Percentiles rank a stretch among this genome's conserved stretches.
phyloP scores from a whole-genome alignment of 2,888 invertebrate genomes.

The Matsumyia berberina region DNA sequence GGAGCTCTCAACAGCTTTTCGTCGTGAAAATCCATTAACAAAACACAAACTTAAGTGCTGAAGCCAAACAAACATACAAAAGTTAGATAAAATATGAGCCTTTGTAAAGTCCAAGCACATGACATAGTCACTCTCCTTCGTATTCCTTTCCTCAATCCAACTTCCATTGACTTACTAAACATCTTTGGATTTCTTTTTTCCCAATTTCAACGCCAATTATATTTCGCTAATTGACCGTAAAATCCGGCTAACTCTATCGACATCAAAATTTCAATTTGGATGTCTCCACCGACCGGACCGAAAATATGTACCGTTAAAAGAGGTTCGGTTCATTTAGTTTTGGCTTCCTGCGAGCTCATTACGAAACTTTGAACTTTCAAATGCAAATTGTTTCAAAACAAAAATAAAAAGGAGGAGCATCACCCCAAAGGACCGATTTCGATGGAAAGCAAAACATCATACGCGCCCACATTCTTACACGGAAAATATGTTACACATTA shows the following conservation, averaged over 20 bases:
- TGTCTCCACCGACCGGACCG: neutral
- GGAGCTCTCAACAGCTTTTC: no score
- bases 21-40: no score
- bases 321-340: constrained; percentile 16
- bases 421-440: neutral
- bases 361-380: constrained; percentile 42
- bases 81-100: no score
- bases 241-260: constrained; percentile 17
- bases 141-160: no score
- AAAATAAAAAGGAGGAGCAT: neutral
- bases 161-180: no score
- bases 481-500: constrained; percentile 47
- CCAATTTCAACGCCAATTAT: neutral
- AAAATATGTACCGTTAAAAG: neutral
- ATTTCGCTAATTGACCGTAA: neutral
- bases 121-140: no score
- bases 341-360: constrained; percentile 32
- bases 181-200: neutral
- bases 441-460: constrained; percentile 16
- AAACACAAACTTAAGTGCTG: no score
- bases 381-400: constrained; percentile 32
- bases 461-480: constrained; percentile 24
- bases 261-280: neutral
- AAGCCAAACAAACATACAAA: no score
- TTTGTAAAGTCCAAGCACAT: no score